Conservation (phyloP, 2,888 invertebrate genomes). For the Ophion costatus region DNA sequence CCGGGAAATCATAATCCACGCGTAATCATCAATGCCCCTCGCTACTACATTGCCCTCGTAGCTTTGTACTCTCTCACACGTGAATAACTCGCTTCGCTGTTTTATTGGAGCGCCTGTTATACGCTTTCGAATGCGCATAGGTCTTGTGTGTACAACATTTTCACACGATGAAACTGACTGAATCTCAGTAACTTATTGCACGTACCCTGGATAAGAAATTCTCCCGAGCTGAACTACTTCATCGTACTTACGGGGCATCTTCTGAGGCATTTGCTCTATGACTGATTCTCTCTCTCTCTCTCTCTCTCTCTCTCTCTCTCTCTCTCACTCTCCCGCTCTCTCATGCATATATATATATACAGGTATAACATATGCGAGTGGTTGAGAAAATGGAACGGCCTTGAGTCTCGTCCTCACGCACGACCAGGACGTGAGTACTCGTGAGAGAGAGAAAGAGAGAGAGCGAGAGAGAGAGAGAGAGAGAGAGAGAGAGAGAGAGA, state of each 20-base stretch:
- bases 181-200: not conserved
- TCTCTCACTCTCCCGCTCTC: not conserved
- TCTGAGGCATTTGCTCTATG: slow-evolving; percentile 40
- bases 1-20: slow-evolving; percentile 67
- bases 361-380: slow-evolving; percentile 36
- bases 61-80: slow-evolving; percentile 10
- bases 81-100: slow-evolving; percentile 49
- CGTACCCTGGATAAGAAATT: slow-evolving; percentile 6
- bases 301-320: no score
- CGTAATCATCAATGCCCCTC: slow-evolving; percentile 67
- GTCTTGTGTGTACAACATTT: not conserved
- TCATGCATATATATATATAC: slow-evolving; percentile 3
- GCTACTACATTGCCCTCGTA: not conserved
- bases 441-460: slow-evolving; percentile 10
- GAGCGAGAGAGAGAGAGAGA: slow-evolving; percentile 39
- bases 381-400: slow-evolving; percentile 80
- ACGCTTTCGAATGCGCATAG: slow-evolving; percentile 19
- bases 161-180: slow-evolving; percentile 21
- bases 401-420: slow-evolving; percentile 77
- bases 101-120: slow-evolving; percentile 37
- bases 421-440: slow-evolving; percentile 53
- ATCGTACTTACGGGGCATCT: slow-evolving; percentile 22
- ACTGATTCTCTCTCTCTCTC: no score
- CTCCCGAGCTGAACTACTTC: slow-evolving; percentile 7
- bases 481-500: no score